Percentiles rank a stretch among this genome's conserved stretches.
Evolutionary conservation across 2,888 invertebrate species (phyloP).

Genomic region (Epinotia demarniana): DNA sequence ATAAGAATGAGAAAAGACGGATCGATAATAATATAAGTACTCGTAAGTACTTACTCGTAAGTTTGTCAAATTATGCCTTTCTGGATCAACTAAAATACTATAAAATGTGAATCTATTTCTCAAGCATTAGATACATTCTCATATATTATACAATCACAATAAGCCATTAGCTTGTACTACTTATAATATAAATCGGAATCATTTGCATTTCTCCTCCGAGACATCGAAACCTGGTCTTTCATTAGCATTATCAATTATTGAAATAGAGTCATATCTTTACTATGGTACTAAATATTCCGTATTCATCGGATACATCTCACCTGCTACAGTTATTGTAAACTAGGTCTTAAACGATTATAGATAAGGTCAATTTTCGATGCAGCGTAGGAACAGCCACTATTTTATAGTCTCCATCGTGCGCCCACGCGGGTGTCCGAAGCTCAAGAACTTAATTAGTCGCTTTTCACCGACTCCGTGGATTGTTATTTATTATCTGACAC

Average conservation of each 20-base stretch:
- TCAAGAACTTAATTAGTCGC: constrained; percentile 82
- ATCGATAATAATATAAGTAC: not conserved
- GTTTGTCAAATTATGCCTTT: no score
- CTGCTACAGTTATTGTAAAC: constrained; percentile 45
- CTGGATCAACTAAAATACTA: not conserved
- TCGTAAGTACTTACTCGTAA: no score
- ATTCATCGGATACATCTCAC: constrained; percentile 60
- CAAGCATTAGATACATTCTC: not conserved
- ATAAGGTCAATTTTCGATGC: constrained; percentile 55
- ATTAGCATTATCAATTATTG: constrained; percentile 77
- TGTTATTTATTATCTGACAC: constrained; percentile 76
- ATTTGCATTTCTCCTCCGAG: constrained; percentile 41
- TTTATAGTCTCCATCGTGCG: constrained; percentile 57
- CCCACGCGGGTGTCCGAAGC: constrained; percentile 69
- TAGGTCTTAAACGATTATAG: constrained; percentile 38
- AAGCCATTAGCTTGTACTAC: constrained; percentile 33
- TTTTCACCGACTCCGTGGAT: constrained; percentile 68
- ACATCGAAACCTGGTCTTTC: constrained; percentile 55
- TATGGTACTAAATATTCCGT: constrained; percentile 65
- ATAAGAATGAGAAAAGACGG: no score
- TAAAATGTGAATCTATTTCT: not conserved
- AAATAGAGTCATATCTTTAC: constrained; percentile 61
- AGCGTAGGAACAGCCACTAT: not conserved
- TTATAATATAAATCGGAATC: constrained; percentile 36
- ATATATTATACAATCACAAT: constrained; percentile 31